These are phyloP conservation scores for Gymnocephalus cernua DNA, from an alignment of 2,113 vertebrate species.

Conservation along the genomic window DNA sequence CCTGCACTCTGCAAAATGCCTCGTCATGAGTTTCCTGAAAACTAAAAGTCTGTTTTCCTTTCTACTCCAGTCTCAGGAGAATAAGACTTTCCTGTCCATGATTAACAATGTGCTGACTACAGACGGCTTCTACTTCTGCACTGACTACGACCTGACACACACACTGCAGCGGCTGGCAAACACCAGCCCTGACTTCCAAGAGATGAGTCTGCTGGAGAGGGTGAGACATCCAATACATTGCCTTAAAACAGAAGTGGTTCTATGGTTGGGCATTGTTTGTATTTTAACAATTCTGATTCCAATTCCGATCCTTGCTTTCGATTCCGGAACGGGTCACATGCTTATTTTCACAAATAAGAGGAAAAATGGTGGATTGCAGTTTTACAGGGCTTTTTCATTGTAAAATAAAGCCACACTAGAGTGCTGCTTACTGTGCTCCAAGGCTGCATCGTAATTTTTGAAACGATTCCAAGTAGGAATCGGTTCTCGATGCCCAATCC, in stretches of 20 bases:
- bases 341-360: no score
- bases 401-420: no score
- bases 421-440: no score
- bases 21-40: neutral
- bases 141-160: constrained; percentile 95
- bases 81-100: constrained; percentile 96
- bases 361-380: no score
- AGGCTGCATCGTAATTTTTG: no score
- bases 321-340: no score
- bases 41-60: constrained; percentile 30
- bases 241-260: neutral
- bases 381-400: no score
- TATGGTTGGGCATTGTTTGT: neutral
- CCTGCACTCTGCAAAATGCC: neutral
- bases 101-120: constrained; percentile 92
- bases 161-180: constrained; percentile 95
- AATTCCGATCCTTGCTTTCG: no score
- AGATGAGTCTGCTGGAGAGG: constrained; percentile 97
- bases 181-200: constrained; percentile 98
- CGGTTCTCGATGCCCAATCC: no score
- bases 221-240: constrained; percentile 78
- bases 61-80: constrained; percentile 91
- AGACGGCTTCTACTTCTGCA: constrained; percentile 98
- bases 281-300: no score
- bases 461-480: no score